A percentile compares a stretch with the other conserved stretches of the same genome.
Conservation (phyloP, 2,113 vertebrate genomes). For the Progne subis region DNA sequence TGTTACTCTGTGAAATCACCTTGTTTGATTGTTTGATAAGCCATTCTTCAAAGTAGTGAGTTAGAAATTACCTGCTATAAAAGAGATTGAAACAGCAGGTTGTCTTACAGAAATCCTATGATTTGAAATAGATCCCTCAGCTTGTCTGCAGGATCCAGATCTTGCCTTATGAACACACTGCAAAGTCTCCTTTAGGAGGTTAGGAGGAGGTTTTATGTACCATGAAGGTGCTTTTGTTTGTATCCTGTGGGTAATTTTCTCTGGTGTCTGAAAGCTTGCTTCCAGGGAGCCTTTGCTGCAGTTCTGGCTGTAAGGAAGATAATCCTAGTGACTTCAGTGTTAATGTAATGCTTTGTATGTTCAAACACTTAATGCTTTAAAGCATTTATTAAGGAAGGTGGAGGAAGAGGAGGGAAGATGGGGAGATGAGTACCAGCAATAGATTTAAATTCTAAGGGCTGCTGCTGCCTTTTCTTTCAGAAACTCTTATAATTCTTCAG, state of each 20-base stretch:
- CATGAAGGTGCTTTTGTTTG: background rate
- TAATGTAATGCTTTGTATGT: background rate
- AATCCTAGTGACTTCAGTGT: background rate
- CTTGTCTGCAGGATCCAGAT: background rate
- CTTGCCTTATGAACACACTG: background rate
- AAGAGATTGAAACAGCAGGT: background rate
- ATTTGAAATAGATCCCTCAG: background rate
- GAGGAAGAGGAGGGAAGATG: background rate
- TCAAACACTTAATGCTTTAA: background rate
- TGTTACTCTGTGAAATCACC: background rate
- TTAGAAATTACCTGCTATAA: background rate
- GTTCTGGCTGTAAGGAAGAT: background rate
- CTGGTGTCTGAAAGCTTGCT: background rate
- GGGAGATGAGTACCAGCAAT: background rate
- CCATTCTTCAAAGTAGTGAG: background rate
- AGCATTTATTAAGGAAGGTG: background rate
- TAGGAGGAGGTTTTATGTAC: background rate
- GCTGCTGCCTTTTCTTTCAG: background rate
- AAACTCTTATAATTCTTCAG: background rate
- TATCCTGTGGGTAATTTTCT: background rate
- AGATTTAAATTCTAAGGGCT: background rate
- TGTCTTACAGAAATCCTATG: background rate
- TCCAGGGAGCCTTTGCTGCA: background rate
- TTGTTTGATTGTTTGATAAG: background rate
- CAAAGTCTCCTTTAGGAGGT: background rate